Percentiles rank a stretch among this genome's conserved stretches.
These are phyloP conservation scores for Drosophila anomalipes DNA, from an alignment of 2,888 invertebrate species.

Conservation along the genomic window DNA sequence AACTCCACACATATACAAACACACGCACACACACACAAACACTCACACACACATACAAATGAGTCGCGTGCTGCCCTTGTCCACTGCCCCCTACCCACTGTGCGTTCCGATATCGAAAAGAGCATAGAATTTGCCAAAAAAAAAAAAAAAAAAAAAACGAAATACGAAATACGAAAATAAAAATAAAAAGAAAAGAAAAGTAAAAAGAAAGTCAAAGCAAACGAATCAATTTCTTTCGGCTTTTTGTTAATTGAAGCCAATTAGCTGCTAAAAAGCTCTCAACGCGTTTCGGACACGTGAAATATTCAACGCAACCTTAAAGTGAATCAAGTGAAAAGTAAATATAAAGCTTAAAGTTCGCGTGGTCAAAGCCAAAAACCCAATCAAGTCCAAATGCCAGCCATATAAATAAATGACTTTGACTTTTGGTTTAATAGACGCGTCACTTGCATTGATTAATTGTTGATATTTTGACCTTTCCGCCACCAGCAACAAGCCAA, in stretches of 20 bases:
- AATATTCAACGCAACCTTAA: constrained; percentile 26
- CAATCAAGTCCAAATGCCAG: constrained; percentile 4
- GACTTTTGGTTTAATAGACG: constrained; percentile 32
- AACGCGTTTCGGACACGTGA: constrained; percentile 22
- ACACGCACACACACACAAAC: constrained; percentile 16
- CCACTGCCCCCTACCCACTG: constrained; percentile 43
- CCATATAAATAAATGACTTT: constrained; percentile 15
- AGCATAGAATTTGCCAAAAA: constrained; percentile 52
- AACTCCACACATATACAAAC: constrained; percentile 2
- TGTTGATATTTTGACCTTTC: constrained; percentile 64
- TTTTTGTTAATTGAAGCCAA: constrained; percentile 43
- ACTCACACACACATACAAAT: constrained; percentile 38
- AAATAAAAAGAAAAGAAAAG: constrained; percentile 8
- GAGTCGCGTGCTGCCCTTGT: constrained; percentile 65
- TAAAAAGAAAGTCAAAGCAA: background rate
- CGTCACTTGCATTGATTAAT: constrained; percentile 59
- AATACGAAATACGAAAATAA: constrained; percentile 17
- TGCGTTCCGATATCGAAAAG: constrained; percentile 65
- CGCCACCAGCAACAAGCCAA: constrained; percentile 35
- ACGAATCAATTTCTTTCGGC: constrained; percentile 38
- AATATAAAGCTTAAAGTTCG: constrained; percentile 24
- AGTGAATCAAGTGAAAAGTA: constrained; percentile 26
- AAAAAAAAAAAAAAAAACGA: constrained; percentile 22
- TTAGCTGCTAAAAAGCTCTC: constrained; percentile 17
- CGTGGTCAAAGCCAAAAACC: constrained; percentile 16